phyloP scores from a whole-genome alignment of 2,888 invertebrate species.

The Drosophila subsilvestris region DNA sequence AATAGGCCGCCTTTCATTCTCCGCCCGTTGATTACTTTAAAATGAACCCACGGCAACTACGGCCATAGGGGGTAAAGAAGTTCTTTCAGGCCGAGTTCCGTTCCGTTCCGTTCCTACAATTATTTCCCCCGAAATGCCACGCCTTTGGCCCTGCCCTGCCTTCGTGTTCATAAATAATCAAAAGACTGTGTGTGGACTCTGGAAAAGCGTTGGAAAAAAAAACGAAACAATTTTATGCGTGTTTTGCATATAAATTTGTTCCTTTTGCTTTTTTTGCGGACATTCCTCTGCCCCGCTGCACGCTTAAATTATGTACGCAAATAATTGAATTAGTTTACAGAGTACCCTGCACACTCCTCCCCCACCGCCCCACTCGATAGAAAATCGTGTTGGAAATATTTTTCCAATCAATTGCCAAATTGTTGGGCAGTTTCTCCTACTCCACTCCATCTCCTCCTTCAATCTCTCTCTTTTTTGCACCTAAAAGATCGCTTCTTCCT shows the following conservation, averaged over 20 bases:
- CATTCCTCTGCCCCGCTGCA: conserved; percentile 4
- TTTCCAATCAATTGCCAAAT: conserved; percentile 73
- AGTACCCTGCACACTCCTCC: background rate
- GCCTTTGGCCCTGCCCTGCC: conserved; percentile 8
- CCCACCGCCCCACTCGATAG: conserved; percentile 3
- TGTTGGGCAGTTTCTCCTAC: conserved; percentile 26
- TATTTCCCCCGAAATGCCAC: conserved; percentile 43
- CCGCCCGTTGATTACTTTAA: conserved; percentile 69
- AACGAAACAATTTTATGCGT: conserved; percentile 69
- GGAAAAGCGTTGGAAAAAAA: background rate
- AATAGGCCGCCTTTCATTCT: conserved; percentile 36
- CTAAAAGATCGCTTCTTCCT: background rate
- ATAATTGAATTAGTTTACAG: conserved; percentile 75
- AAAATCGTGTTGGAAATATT: conserved; percentile 69
- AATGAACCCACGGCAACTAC: conserved; percentile 36
- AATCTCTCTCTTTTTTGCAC: background rate
- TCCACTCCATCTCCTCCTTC: background rate
- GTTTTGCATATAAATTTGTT: conserved; percentile 78
- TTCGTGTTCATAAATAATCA: conserved; percentile 76
- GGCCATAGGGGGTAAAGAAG: background rate
- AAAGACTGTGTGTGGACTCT: conserved; percentile 2
- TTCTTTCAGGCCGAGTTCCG: background rate
- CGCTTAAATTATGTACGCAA: conserved; percentile 71
- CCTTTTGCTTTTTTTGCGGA: conserved; percentile 52
- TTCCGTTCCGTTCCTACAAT: conserved; percentile 56